Evolutionary conservation across 2,888 invertebrate species (phyloP), one percentile per base, ranked within the genome.

Genomic region (Autographa pulchrina): DNA sequence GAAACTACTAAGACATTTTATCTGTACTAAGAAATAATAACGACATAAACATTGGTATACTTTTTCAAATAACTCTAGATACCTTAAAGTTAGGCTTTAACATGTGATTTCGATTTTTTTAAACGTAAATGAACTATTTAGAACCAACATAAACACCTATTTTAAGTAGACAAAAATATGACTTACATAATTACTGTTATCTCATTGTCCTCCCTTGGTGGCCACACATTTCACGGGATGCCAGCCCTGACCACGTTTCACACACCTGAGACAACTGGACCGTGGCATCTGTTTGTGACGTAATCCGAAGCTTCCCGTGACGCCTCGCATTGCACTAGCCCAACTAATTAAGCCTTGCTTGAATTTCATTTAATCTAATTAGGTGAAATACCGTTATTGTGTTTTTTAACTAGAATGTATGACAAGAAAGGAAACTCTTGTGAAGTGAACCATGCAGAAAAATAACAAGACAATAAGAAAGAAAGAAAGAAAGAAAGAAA

Each of bases 211-310:
- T 70, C 81, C 72, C 69, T 7, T 14, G 66, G 74, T 69, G 70
- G 74, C 77, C 75, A 76, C 75, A 78, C 74, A 71, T 75, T 77
- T 78, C 77, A 75, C 76, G 72, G 68, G 67, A 65, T 56, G 74
- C 80, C 76, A 73, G 58, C 35, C 59, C 80, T 81, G 80, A 87
- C 88, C 88, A 76, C 87, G 83, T 70, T 81, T 78, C 78, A 81
- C 81, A 84, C 81, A 76, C 85, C 87, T 86, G 86, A 81, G 86
- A 76, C 82, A 70, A 70, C 64, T 77, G 66, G 69, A 59, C 68
- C 62, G 72, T 74, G 77, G 74, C 81, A 75, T 78, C 85, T 86
- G 87, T 66, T 81, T 78, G 78, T 80, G 80, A 78, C 81, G 81
- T 85, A 85, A 84, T 80, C 84, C 74, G 76, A 78, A 81, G 78